Evolutionary conservation across 2,888 invertebrate species (phyloP).

Genomic region (Branchinecta sandiegonensis): DNA sequence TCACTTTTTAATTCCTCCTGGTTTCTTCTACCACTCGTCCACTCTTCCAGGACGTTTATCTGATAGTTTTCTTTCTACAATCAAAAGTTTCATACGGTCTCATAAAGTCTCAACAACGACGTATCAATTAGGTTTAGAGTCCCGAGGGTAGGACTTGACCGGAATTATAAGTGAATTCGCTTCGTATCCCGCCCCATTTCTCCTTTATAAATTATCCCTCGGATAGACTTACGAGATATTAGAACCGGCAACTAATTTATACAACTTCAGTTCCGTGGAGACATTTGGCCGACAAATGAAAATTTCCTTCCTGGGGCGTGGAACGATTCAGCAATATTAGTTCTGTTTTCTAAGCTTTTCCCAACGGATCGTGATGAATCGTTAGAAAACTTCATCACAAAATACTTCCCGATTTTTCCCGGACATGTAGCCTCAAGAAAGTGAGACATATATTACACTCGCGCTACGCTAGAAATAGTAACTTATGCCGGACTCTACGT

Average conservation of each 20-base stretch:
- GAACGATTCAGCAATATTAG: too few species aligned
- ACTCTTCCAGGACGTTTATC: too few species aligned
- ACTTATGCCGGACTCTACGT: too few species aligned
- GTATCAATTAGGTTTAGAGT: constrained; percentile 16
- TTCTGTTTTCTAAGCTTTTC: too few species aligned
- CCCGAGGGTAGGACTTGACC: constrained; percentile 15
- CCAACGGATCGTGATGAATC: too few species aligned
- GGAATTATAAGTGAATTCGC: constrained; percentile 12
- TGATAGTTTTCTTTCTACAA: constrained; percentile 10
- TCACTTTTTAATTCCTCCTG: too few species aligned
- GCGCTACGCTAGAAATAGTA: too few species aligned
- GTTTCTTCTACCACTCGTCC: too few species aligned
- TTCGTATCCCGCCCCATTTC: neutral
- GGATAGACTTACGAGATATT: constrained; percentile 10
- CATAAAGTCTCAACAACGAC: constrained; percentile 16
- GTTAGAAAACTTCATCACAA: too few species aligned
- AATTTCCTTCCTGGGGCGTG: neutral
- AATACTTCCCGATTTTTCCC: too few species aligned
- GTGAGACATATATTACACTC: too few species aligned
- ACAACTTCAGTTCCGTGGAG: constrained; percentile 14
- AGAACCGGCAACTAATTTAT: constrained; percentile 14
- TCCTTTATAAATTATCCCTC: constrained; percentile 5
- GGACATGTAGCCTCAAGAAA: too few species aligned
- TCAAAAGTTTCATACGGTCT: constrained; percentile 11
- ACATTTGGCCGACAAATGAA: neutral